Base-by-base conservation (phyloP, 2,888 invertebrate species). In the Pseudeuparius sepicola region DNA sequence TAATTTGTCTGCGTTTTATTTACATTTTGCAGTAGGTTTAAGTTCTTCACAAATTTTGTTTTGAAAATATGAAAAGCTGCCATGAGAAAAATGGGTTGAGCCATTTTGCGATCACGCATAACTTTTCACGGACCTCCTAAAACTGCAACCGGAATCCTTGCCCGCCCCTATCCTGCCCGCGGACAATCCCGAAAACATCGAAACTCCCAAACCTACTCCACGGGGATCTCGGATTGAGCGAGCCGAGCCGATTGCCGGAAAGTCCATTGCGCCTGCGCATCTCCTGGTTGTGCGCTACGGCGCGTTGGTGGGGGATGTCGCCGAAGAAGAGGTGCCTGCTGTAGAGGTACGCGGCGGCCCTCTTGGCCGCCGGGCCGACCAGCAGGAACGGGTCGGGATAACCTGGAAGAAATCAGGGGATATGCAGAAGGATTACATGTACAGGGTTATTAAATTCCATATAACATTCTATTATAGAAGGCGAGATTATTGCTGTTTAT, bases 231-330 rank as follows among this genome's bases (percentile, higher is more conserved):
- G 67, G 63, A 41, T 78, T 69, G 53, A 76, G 65, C 53, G 78
- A 78, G 30, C 71, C 72, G 33, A 79, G 58, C 14, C 68, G 57
- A 51, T 78, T 68, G 1, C 68, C 72, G 29, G 68, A 60, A 3
- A 80, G 61, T 11, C 75, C 70, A 52, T 78, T 78, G 24, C 61
- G 54, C 33, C 63, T 55, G 37, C 80, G 61, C 13, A 69, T 59
- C 37, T 74, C 65, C 45, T 79, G 77, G 53, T 78, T 72, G 20
- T 64, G 64, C 6, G 76, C 56, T 3, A 80, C 51, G 0, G 75
- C 71, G 43, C 70, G 60, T 14, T 70, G 67, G 53, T 80, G 79
- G 0, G 78, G 78, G 43, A 74, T 70, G 31, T 78, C 71, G 34
- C 71, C 66, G 56, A 72, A 78, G 57, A 73, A 80, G 4, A 74